Conservation (phyloP, 2,113 vertebrate species). For the Nansenia antarctica region DNA sequence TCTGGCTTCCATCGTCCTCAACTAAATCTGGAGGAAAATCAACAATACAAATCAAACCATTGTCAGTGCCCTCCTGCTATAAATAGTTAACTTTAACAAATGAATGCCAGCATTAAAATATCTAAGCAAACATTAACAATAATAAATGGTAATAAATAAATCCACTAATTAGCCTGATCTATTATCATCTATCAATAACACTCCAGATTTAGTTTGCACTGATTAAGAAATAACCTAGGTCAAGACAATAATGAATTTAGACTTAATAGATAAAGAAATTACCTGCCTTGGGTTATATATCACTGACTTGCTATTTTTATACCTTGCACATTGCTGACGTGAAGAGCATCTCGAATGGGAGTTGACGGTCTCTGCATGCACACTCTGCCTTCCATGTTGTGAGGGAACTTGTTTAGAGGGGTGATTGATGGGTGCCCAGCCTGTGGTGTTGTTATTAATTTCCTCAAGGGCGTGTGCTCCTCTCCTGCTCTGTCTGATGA, state of each 20-base stretch:
- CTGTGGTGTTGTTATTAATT: constrained; percentile 16
- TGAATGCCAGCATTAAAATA: not conserved
- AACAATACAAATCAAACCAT: not conserved
- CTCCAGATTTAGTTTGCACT: not conserved
- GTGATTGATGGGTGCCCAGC: not conserved
- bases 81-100: not conserved
- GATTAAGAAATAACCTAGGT: not conserved
- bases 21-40: constrained; percentile 25
- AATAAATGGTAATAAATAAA: not conserved
- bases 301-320: not conserved
- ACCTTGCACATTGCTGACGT: constrained; percentile 33
- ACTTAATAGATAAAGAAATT: not conserved
- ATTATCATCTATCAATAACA: not conserved
- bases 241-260: no score
- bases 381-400: not conserved
- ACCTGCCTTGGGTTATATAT: not conserved
- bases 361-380: constrained; percentile 5
- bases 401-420: not conserved
- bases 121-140: not conserved
- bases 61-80: not conserved
- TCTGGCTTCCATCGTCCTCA: constrained; percentile 18
- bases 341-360: not conserved
- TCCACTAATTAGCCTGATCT: not conserved
- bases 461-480: constrained; percentile 6
- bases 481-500: constrained; percentile 10